phyloP scores from a whole-genome alignment of 2,797 vertebrate genomes.

The Cacajao melanocephalus region DNA sequence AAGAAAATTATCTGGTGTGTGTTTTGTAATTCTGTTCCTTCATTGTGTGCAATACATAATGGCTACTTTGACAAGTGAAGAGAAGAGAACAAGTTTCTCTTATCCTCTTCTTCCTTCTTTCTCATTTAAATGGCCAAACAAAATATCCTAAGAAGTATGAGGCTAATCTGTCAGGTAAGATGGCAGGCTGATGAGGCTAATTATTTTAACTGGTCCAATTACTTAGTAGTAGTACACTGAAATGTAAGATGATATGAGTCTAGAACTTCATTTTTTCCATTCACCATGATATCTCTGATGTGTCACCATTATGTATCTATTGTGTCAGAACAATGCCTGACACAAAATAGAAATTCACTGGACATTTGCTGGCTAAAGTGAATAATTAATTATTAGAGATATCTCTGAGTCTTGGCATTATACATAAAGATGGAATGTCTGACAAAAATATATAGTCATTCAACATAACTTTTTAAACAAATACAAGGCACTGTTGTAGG shows the following conservation, averaged over 20 bases:
- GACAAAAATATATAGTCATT: not conserved
- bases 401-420: not conserved
- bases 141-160: not conserved
- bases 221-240: not conserved
- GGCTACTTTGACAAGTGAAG: not conserved
- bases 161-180: not conserved
- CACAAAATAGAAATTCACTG: not conserved
- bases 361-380: not conserved
- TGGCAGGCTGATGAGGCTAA: not conserved
- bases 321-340: not conserved
- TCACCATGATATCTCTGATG: not conserved
- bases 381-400: not conserved
- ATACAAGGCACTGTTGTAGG: not conserved
- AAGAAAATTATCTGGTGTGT: not conserved
- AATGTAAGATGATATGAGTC: not conserved
- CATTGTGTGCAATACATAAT: not conserved
- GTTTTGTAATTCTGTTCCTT: not conserved
- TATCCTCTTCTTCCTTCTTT: not conserved
- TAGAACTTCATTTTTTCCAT: not conserved
- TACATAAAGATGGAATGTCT: not conserved
- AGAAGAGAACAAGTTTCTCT: not conserved
- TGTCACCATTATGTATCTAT: not conserved
- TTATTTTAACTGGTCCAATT: not conserved
- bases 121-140: not conserved
- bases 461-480: not conserved